A percentile compares a stretch with the other conserved stretches of the same genome.
phyloP scores from a whole-genome alignment of 2,888 invertebrate genomes.

The Agriopis leucophaearia region DNA sequence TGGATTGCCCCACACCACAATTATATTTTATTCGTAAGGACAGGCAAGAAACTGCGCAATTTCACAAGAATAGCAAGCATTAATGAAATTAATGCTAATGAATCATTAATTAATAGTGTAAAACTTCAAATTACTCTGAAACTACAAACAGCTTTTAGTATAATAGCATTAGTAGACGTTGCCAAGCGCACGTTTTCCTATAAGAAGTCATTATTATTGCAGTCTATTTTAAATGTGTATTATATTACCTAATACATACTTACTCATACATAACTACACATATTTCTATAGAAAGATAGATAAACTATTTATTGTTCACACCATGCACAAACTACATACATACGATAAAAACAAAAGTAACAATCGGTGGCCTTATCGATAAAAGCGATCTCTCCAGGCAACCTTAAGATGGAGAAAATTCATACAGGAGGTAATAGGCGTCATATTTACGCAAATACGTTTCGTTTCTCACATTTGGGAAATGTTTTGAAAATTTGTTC shows the following conservation, averaged over 20 bases:
- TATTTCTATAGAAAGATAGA: too few relatives aligned
- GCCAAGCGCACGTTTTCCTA: slow-evolving; percentile 21
- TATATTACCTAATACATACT: too few relatives aligned
- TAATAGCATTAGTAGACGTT: background rate
- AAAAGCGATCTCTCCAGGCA: too few relatives aligned
- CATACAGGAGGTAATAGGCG: background rate
- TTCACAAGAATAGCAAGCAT: slow-evolving; percentile 8
- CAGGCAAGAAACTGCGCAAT: background rate
- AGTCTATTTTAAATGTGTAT: too few relatives aligned
- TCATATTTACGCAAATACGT: background rate
- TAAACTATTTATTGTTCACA: too few relatives aligned
- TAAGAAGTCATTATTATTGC: slow-evolving; percentile 1
- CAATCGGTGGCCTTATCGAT: too few relatives aligned
- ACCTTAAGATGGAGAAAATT: too few relatives aligned
- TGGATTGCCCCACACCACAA: background rate
- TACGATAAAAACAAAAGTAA: too few relatives aligned
- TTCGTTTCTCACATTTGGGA: background rate
- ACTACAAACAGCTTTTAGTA: slow-evolving; percentile 6
- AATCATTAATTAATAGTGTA: too few relatives aligned
- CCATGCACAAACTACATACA: too few relatives aligned
- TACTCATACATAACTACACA: too few relatives aligned
- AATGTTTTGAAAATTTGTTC: slow-evolving; percentile 3
- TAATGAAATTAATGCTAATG: slow-evolving; percentile 6
- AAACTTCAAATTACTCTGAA: slow-evolving; percentile 3
- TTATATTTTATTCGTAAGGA: background rate